Evolutionary conservation across 1,140 invertebrate genomes (phyloP).

Genomic region (Euura lappo): DNA sequence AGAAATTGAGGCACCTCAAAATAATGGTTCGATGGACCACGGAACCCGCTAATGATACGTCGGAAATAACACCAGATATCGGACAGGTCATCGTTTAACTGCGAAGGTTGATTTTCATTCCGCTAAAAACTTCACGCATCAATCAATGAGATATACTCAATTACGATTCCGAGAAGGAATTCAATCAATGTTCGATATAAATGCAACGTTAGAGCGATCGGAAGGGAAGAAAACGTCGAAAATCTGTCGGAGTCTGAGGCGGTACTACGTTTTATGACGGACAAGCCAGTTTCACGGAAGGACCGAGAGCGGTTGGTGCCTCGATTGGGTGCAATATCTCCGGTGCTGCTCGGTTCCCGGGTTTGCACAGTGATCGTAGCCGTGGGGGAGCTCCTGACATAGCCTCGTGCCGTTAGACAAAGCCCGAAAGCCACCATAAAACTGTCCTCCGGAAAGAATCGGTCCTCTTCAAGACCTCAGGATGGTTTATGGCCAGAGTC

Average conservation of each 20-base stretch:
- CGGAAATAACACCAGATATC: neutral
- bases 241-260: neutral
- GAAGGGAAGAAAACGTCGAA: neutral
- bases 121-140: no score
- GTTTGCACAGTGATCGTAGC: neutral
- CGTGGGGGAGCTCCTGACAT: neutral
- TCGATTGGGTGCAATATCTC: conserved; percentile 9
- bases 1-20: conserved; percentile 39
- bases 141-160: no score
- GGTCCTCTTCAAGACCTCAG: neutral
- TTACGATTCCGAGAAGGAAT: no score
- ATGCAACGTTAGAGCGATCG: neutral
- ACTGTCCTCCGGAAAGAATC: conserved; percentile 35
- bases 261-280: neutral
- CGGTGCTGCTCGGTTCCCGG: neutral
- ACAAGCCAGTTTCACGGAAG: neutral
- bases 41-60: conserved; percentile 26
- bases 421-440: conserved; percentile 42
- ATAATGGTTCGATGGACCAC: conserved; percentile 17
- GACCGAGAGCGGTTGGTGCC: conserved; percentile 5
- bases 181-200: neutral
- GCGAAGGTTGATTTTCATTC: neutral
- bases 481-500: conserved; percentile 4
- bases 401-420: conserved; percentile 34
- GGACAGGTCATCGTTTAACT: conserved; percentile 4